Conservation (phyloP, 2,888 invertebrate genomes). For the Leptinotarsa peninsularis region DNA sequence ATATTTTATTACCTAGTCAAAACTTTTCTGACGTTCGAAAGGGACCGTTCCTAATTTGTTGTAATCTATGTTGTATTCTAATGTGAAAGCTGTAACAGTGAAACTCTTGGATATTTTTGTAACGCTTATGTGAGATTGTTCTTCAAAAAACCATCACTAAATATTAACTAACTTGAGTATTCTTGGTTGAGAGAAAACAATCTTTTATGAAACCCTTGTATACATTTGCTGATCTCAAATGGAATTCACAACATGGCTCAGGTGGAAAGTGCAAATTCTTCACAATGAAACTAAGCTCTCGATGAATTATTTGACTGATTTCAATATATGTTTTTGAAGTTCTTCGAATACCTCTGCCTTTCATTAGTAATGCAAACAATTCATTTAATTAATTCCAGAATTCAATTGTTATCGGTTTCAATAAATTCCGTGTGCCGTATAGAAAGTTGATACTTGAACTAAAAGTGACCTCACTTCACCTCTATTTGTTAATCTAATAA, state of each 20-base stretch:
- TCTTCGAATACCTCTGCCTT: neutral
- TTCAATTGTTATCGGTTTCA: constrained; percentile 1
- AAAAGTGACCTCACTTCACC: neutral
- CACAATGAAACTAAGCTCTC: neutral
- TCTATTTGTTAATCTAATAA: neutral
- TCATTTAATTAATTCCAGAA: neutral
- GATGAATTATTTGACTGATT: constrained; percentile 11
- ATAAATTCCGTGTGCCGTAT: neutral
- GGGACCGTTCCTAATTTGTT: no score
- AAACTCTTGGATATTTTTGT: no score
- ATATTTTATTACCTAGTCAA: no score
- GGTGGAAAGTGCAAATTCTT: neutral
- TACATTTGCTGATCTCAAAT: no score
- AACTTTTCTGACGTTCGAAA: no score
- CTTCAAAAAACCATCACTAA: no score
- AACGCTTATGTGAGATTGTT: no score
- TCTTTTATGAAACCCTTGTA: no score
- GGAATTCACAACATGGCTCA: neutral
- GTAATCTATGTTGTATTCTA: no score
- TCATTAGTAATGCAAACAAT: constrained; percentile 14
- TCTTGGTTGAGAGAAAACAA: no score
- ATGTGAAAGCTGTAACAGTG: no score
- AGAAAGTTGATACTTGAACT: constrained; percentile 16
- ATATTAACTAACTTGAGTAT: no score
- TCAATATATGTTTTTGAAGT: neutral